A percentile compares a stretch with the other conserved stretches of the same genome.
phyloP scores from a whole-genome alignment of 2,797 vertebrate genomes.

The Tenualosa thibaudeaui region DNA sequence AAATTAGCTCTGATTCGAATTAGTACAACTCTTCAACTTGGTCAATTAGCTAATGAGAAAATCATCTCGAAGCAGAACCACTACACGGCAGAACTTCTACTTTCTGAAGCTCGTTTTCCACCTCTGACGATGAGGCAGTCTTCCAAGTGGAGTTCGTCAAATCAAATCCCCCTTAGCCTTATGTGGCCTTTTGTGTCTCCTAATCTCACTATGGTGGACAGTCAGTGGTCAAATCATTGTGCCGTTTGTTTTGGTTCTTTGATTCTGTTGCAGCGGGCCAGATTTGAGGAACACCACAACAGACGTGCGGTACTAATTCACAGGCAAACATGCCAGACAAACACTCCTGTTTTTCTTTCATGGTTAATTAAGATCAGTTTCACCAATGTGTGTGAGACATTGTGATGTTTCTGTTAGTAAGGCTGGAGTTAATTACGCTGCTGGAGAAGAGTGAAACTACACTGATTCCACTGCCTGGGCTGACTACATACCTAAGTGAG shows the following conservation, averaged over 20 bases:
- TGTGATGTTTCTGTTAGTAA: conserved; percentile 13
- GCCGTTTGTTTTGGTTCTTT: not conserved
- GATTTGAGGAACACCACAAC: conserved; percentile 12
- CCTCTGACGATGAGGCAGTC: not conserved
- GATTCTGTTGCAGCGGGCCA: not conserved
- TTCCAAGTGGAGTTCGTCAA: not conserved
- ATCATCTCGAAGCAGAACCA: too few relatives aligned
- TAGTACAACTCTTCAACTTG: too few relatives aligned
- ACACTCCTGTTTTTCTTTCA: not conserved
- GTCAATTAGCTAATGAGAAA: too few relatives aligned
- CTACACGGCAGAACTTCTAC: too few relatives aligned
- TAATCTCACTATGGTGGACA: not conserved
- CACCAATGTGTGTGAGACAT: not conserved
- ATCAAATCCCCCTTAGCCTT: not conserved
- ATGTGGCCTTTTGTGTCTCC: not conserved
- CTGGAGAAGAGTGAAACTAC: not conserved
- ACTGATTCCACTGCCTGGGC: not conserved
- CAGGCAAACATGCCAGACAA: conserved; percentile 3
- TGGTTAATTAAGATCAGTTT: not conserved
- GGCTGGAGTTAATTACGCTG: not conserved
- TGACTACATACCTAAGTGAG: not conserved
- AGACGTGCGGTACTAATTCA: not conserved
- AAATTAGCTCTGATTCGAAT: too few relatives aligned
- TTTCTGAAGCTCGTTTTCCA: too few relatives aligned
- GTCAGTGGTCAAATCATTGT: not conserved